These are phyloP conservation scores for Eledona agricola DNA, from an alignment of 2,888 invertebrate genomes.

Conservation along the genomic window DNA sequence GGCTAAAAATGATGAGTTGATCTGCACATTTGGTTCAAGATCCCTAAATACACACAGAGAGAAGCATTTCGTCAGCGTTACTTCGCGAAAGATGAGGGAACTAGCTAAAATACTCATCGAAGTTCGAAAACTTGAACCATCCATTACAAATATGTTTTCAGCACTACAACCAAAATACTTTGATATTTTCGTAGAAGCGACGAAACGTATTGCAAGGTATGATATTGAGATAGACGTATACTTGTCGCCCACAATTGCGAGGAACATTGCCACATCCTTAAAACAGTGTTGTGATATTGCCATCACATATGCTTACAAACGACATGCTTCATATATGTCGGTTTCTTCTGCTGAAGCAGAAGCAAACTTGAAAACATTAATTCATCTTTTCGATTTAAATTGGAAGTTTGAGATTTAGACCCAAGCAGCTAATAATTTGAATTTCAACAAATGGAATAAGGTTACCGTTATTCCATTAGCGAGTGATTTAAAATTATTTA, in stretches of 20 bases:
- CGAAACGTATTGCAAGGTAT: constrained; percentile 24
- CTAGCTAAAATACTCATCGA: constrained; percentile 31
- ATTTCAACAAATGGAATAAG: constrained; percentile 36
- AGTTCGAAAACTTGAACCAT: background rate
- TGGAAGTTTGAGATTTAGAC: constrained; percentile 20
- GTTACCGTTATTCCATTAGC: constrained; percentile 40
- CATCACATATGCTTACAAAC: background rate
- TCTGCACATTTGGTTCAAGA: constrained; percentile 37
- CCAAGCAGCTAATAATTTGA: constrained; percentile 31
- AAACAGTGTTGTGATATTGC: constrained; percentile 34
- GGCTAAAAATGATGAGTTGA: constrained; percentile 37
- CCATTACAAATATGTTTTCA: background rate
- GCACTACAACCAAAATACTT: background rate
- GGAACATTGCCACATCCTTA: constrained; percentile 20
- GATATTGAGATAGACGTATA: constrained; percentile 21
- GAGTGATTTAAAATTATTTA: constrained; percentile 39
- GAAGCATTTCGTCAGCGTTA: constrained; percentile 32
- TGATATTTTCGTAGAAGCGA: background rate
- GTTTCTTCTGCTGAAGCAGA: constrained; percentile 37
- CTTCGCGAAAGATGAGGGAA: constrained; percentile 36
- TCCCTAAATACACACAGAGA: constrained; percentile 39
- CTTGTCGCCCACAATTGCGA: constrained; percentile 23
- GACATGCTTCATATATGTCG: background rate
- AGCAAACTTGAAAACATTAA: constrained; percentile 17
- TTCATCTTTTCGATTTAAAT: background rate